Evolutionary conservation across 2,113 vertebrate genomes (phyloP).

Genomic region (Paramormyrops kingsleyae): DNA sequence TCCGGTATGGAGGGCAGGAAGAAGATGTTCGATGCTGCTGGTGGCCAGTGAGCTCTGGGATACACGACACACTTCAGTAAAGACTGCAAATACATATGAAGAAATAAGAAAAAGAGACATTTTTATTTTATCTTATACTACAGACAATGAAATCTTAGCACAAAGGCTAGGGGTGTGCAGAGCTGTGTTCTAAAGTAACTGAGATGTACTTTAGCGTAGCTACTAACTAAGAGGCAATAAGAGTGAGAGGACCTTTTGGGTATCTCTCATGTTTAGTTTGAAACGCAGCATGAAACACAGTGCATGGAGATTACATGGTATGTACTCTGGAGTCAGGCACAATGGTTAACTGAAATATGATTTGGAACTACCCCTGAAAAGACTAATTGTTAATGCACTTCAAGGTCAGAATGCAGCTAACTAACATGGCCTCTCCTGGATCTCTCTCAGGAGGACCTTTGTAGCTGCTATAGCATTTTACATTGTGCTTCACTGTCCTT

Average conservation of each 20-base stretch:
- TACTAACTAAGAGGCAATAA: background rate
- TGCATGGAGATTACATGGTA: background rate
- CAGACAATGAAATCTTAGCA: background rate
- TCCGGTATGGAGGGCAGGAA: slow-evolving; percentile 80
- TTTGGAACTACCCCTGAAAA: background rate
- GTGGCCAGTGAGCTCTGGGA: slow-evolving; percentile 22
- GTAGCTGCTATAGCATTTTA: background rate
- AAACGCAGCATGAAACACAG: background rate
- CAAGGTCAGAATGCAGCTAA: background rate
- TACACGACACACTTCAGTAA: background rate
- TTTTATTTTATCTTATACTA: background rate
- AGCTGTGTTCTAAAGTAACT: slow-evolving; percentile 2
- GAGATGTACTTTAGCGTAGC: background rate
- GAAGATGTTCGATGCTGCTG: slow-evolving; percentile 77
- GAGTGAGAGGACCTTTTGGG: background rate
- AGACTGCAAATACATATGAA: background rate
- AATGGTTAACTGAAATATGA: background rate
- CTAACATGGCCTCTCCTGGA: background rate
- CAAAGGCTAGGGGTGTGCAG: background rate
- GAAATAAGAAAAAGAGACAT: background rate
- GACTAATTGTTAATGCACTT: background rate
- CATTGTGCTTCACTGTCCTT: background rate
- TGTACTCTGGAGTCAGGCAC: background rate
- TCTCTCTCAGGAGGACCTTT: background rate
- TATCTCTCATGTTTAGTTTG: background rate